Evolutionary conservation across 2,113 vertebrate genomes (phyloP).

Genomic region (Chloebia gouldiae): DNA sequence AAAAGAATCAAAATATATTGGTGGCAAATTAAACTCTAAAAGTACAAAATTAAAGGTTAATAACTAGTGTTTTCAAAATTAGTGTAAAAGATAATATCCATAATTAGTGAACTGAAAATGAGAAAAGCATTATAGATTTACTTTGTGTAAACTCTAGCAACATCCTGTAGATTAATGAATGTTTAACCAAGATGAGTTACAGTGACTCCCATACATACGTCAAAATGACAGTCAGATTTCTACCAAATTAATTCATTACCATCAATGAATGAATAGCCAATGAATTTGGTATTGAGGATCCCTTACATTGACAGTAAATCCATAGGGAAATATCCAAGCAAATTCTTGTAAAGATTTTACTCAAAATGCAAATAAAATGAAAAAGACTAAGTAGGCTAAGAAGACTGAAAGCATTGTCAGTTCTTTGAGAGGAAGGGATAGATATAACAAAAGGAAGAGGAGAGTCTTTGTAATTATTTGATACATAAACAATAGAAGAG

Average conservation of each 20-base stretch:
- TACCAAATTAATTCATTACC: slow-evolving; percentile 29
- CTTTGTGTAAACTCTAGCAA: not conserved
- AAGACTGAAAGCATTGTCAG: not conserved
- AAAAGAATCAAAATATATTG: not conserved
- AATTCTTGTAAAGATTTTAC: not conserved
- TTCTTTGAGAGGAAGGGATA: not conserved
- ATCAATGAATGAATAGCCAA: slow-evolving; percentile 22
- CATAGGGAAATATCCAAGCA: not conserved
- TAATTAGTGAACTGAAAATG: not conserved
- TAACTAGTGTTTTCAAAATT: not conserved
- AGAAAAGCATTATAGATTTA: not conserved
- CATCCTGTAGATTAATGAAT: slow-evolving; percentile 17
- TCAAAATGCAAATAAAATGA: not conserved
- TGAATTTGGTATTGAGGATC: not conserved
- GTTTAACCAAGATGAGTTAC: slow-evolving; percentile 23
- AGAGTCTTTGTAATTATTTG: not conserved
- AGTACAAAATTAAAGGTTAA: not conserved
- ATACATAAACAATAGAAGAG: not conserved
- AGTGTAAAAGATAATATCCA: not conserved
- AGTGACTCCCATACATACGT: not conserved
- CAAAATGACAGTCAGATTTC: slow-evolving; percentile 8
- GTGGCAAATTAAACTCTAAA: not conserved
- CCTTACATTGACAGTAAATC: not conserved
- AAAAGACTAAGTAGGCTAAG: not conserved
- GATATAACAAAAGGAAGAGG: not conserved